Evolutionary conservation across 2,113 vertebrate species (phyloP).

Genomic region (Bombycilla garrulus): DNA sequence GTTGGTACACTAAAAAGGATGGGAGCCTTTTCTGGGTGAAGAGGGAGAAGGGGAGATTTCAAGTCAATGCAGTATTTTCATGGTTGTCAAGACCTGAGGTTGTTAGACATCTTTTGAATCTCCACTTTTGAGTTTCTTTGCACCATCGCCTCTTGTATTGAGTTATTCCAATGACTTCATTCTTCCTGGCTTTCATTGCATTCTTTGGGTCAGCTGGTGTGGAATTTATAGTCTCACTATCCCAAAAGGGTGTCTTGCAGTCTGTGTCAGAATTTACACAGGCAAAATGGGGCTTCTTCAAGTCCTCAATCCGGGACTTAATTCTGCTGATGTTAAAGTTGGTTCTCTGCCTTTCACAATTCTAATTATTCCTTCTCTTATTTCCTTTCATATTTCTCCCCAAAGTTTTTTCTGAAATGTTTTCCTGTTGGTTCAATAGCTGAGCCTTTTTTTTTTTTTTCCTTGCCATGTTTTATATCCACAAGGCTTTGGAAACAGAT

Average conservation of each 20-base stretch:
- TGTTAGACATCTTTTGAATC: not conserved
- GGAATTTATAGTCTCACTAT: not conserved
- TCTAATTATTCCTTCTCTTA: not conserved
- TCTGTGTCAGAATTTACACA: not conserved
- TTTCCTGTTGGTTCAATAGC: not conserved
- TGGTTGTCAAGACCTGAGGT: not conserved
- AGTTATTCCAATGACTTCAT: not conserved
- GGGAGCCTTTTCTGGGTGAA: not conserved
- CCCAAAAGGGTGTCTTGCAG: not conserved
- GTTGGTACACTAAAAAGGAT: not conserved
- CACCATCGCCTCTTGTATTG: not conserved
- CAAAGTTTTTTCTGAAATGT: not conserved
- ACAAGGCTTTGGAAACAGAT: not conserved
- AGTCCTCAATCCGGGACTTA: not conserved
- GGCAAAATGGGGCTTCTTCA: not conserved
- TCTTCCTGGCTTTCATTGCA: not conserved
- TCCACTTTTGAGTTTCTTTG: not conserved
- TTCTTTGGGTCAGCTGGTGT: not conserved
- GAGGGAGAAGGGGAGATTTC: not conserved
- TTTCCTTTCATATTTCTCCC: not conserved
- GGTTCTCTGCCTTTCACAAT: not conserved
- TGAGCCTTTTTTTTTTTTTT: not conserved
- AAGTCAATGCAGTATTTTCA: not conserved
- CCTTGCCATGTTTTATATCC: not conserved
- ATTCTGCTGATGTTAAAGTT: not conserved